phyloP scores from a whole-genome alignment of 1,140 invertebrate genomes.

The Lordiphosa stackelbergi region DNA sequence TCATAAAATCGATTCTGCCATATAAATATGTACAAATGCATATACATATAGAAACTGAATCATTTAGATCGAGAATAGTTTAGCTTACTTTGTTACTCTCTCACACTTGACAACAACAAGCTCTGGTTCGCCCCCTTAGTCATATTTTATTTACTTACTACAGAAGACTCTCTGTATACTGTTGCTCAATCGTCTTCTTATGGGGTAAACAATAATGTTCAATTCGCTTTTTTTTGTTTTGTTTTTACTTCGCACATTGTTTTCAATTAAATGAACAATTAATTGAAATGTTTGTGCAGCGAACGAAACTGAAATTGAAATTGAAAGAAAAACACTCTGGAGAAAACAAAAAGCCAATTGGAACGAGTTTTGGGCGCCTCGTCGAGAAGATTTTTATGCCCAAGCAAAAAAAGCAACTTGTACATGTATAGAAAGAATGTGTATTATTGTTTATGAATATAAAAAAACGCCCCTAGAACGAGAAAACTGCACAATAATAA shows the following conservation, averaged over 20 bases:
- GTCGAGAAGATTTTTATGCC: constrained; percentile 28
- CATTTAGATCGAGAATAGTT: constrained; percentile 24
- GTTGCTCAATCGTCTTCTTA: too few species aligned
- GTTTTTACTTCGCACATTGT: constrained; percentile 37
- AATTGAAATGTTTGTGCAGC: constrained; percentile 65
- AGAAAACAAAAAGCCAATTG: constrained; percentile 48
- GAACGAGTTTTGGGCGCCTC: constrained; percentile 44
- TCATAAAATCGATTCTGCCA: too few species aligned
- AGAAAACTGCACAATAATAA: too few species aligned
- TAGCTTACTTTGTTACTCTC: background rate
- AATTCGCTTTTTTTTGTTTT: constrained; percentile 37
- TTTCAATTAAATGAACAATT: constrained; percentile 64
- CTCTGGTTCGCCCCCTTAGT: too few species aligned
- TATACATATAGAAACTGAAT: constrained; percentile 6
- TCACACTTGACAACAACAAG: too few species aligned
- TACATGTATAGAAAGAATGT: constrained; percentile 17
- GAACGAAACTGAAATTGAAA: constrained; percentile 19
- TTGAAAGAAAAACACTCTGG: constrained; percentile 18
- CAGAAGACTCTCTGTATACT: too few species aligned
- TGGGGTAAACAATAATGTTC: too few species aligned
- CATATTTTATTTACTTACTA: too few species aligned
- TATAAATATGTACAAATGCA: background rate
- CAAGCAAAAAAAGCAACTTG: constrained; percentile 22
- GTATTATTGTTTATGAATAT: constrained; percentile 10
- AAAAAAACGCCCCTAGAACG: background rate